Conservation (phyloP, 2,113 vertebrate genomes). For the Anser cygnoides region DNA sequence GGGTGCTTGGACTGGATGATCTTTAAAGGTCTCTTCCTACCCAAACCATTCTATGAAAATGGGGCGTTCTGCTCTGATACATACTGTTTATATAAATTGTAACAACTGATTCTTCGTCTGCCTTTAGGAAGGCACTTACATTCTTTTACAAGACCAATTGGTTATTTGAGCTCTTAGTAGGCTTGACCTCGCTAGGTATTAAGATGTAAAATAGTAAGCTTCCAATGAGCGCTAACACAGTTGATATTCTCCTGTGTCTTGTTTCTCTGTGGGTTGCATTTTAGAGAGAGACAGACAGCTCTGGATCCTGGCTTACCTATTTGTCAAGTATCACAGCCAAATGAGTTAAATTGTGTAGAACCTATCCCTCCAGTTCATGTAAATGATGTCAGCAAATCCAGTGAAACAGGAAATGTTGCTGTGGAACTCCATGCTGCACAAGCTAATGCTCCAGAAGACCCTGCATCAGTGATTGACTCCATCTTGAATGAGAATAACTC, state of each 20-base stretch:
- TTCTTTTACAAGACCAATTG: not conserved
- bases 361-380: not conserved
- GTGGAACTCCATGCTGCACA: constrained; percentile 51
- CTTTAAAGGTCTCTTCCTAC: not conserved
- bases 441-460: constrained; percentile 48
- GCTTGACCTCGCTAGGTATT: not conserved
- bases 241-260: not conserved
- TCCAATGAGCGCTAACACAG: not conserved
- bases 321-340: not conserved
- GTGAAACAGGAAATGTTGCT: not conserved
- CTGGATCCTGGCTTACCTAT: constrained; percentile 26
- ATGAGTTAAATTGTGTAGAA: constrained; percentile 1
- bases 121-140: not conserved
- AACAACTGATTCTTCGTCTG: not conserved
- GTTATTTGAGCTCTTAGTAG: not conserved
- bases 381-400: not conserved
- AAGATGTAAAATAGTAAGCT: not conserved
- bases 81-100: not conserved
- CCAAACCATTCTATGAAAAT: not conserved
- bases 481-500: constrained; percentile 59
- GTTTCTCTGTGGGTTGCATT: not conserved
- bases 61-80: not conserved
- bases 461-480: constrained; percentile 57
- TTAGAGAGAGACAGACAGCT: constrained; percentile 31
- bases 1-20: not conserved